These are phyloP conservation scores for Chironomus tentans DNA, from an alignment of 2,888 invertebrate genomes.

Conservation along the genomic window DNA sequence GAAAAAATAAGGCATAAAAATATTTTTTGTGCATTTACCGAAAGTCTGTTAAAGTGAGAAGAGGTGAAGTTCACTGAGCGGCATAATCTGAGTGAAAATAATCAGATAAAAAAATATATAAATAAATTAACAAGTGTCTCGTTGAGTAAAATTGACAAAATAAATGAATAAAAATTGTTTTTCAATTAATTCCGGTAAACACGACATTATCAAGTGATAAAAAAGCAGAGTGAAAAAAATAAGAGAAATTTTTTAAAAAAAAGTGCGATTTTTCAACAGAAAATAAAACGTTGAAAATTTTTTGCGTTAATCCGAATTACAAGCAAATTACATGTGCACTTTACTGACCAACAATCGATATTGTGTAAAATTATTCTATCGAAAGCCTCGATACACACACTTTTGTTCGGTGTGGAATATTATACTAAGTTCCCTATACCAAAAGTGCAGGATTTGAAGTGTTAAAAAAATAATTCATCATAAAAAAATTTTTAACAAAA, in stretches of 20 bases:
- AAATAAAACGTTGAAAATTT: background rate
- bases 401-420: constrained; percentile 32
- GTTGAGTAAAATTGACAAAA: background rate
- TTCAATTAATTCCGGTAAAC: constrained; percentile 2
- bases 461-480: background rate
- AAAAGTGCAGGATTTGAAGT: constrained; percentile 29
- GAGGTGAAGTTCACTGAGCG: too few relatives aligned
- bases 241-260: background rate
- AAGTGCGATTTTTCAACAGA: background rate
- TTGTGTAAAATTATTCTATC: constrained; percentile 30
- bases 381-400: constrained; percentile 31
- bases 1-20: background rate
- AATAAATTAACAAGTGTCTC: background rate
- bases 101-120: background rate
- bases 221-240: background rate
- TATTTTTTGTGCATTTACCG: background rate
- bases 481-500: background rate
- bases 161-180: constrained; percentile 16
- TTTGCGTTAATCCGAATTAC: background rate
- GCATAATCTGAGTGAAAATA: too few relatives aligned
- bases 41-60: too few relatives aligned
- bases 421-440: constrained; percentile 29
- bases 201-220: constrained; percentile 25
- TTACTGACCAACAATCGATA: constrained; percentile 28
- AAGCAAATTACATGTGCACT: constrained; percentile 30